Evolutionary conservation across 2,113 vertebrate species (phyloP).

Genomic region (Vulpes ferrilata): DNA sequence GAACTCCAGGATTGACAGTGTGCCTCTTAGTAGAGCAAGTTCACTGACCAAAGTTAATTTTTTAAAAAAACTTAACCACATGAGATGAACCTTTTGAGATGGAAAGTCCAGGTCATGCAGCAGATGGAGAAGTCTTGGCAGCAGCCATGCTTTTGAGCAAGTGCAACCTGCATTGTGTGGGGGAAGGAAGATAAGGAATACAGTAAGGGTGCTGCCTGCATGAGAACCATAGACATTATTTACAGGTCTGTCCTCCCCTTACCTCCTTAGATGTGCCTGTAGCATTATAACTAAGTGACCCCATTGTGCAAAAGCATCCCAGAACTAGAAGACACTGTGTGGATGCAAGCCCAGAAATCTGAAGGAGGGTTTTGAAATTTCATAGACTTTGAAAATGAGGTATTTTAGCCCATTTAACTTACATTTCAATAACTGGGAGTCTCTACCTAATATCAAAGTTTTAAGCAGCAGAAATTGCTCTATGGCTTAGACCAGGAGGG

Average conservation of each 20-base stretch:
- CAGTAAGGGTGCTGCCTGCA: rapidly evolving
- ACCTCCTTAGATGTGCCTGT: not conserved
- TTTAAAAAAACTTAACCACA: not conserved
- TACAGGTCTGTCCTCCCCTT: not conserved
- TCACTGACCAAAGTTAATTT: not conserved
- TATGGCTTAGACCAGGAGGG: not conserved
- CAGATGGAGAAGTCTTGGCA: not conserved
- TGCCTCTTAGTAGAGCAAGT: not conserved
- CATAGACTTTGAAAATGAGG: not conserved
- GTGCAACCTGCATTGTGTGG: not conserved
- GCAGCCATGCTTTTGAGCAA: not conserved
- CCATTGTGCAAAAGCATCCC: not conserved
- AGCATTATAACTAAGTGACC: too few relatives aligned
- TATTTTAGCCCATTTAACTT: not conserved
- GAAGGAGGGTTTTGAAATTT: not conserved
- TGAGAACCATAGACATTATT: rapidly evolving
- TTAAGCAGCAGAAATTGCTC: not conserved
- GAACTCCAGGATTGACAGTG: not conserved
- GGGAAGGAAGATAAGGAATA: not conserved
- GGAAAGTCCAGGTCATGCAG: not conserved
- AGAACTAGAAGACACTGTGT: not conserved
- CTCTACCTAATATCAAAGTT: not conserved
- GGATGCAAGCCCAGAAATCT: not conserved
- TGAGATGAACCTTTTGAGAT: not conserved
- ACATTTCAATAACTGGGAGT: not conserved